Evolutionary conservation across 2,113 vertebrate species (phyloP), one percentile per base, ranked within the genome.

Genomic region (Solea senegalensis): DNA sequence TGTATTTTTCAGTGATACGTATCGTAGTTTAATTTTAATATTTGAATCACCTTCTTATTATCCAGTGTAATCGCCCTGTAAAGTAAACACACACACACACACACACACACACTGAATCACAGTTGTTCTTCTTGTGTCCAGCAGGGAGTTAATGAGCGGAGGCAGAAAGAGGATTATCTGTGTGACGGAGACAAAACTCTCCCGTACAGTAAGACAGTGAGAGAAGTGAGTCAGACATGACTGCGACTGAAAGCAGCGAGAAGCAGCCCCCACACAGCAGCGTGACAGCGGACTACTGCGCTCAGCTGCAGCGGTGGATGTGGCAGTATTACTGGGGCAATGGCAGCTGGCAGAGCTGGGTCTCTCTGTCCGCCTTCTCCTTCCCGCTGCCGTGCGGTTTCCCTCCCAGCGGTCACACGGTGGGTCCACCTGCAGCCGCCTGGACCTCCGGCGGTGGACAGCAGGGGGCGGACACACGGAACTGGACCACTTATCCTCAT

Each of bases 291-390:
- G 95, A 96, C 57, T 98, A 98, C 87, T 95, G 96, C 58, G 91
- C 89, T 51, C 90, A 92, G 65, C 90, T 98, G 70, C 96, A 96
- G 90, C 94, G 93, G 71, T 98, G 96, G 96, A 95, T 98, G 60
- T 98, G 96, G 96, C 94, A 95, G 81, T 95, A 95, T 55, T 95
- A 97, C 92, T 96, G 95, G 89, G 93, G 95, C 0, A 93, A 95
- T 81, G 85, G 94, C 15, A 90, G 80, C 88, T 97, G 95, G 96
- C 95, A 96, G 87, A 91, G 89, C 92, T 94, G 94, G 87, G 9
- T 84, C 72, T 39, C 84, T 13, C 77, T 91, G 53, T 84, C 90
- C 7, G 63, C 92, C 78, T 41, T 91, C 83, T 77, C 93, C 72
- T 46, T 88, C 81, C 58, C 91, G 81, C 82, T 82, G 10, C 57